These are phyloP conservation scores for Anabas testudineus DNA, from an alignment of 2,797 vertebrate species.

Conservation along the genomic window DNA sequence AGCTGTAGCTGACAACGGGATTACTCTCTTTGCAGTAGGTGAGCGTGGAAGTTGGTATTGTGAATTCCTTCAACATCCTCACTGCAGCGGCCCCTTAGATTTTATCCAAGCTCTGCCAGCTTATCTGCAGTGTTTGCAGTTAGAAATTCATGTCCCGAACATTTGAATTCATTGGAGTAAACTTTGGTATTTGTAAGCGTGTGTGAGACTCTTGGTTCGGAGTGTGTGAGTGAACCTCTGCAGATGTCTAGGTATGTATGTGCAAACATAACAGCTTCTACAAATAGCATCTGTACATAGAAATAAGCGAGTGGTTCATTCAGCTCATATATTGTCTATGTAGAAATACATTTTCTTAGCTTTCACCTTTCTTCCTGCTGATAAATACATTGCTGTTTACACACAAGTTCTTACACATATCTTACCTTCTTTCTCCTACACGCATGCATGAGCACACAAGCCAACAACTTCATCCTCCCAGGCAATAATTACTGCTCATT, in stretches of 20 bases:
- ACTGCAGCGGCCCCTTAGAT: conserved; percentile 60
- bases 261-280: conserved; percentile 20
- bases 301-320: conserved; percentile 28
- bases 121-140: conserved; percentile 67
- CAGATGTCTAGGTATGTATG: neutral
- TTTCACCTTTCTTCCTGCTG: conserved; percentile 5
- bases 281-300: conserved; percentile 23
- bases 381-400: conserved; percentile 41
- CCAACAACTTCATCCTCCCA: conserved; percentile 42
- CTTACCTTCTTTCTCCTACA: conserved; percentile 30
- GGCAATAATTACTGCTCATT: conserved; percentile 86
- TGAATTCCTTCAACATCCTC: conserved; percentile 65
- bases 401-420: conserved; percentile 22
- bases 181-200: conserved; percentile 40
- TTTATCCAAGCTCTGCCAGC: conserved; percentile 52
- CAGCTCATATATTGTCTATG: conserved; percentile 14
- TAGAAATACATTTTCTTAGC: conserved; percentile 28
- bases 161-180: conserved; percentile 70
- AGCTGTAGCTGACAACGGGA: conserved; percentile 83
- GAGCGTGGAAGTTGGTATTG: conserved; percentile 66
- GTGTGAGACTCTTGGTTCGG: conserved; percentile 24
- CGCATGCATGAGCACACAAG: conserved; percentile 34
- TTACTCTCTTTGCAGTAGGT: conserved; percentile 91
- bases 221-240: conserved; percentile 12
- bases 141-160: conserved; percentile 66